Conservation (phyloP, 2,888 invertebrate genomes). For the Galerucella calmariensis region DNA sequence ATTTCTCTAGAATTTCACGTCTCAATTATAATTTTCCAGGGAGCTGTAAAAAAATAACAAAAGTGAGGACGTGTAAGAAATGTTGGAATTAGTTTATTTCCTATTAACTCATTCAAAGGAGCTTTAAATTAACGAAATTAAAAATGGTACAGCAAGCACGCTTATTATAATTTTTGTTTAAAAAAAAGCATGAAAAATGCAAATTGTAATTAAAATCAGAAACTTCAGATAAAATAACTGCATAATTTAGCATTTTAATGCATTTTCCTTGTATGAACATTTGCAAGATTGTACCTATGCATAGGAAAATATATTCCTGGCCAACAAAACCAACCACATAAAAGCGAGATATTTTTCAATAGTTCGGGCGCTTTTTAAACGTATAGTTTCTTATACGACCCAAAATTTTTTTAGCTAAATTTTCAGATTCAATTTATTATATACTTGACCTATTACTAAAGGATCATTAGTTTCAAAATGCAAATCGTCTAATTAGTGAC, state of each 20-base stretch:
- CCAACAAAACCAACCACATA: conserved; percentile 13
- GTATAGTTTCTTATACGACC: too few relatives aligned
- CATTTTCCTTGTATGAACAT: conserved; percentile 36
- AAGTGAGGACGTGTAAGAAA: conserved; percentile 26
- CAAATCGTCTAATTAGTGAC: too few relatives aligned
- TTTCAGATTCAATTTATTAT: too few relatives aligned
- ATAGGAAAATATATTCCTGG: conserved; percentile 29
- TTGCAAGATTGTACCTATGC: conserved; percentile 37
- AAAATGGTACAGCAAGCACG: conserved; percentile 25
- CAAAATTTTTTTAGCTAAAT: too few relatives aligned
- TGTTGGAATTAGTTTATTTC: conserved; percentile 29
- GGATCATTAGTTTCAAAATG: too few relatives aligned
- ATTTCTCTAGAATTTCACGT: conserved; percentile 12
- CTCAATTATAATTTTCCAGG: conserved; percentile 18
- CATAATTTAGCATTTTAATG: conserved; percentile 39
- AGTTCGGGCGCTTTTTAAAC: not conserved
- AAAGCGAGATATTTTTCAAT: not conserved
- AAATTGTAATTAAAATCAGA: conserved; percentile 27
- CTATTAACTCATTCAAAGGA: conserved; percentile 21
- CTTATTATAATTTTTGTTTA: conserved; percentile 24
- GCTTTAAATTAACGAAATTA: conserved; percentile 33
- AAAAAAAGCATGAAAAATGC: conserved; percentile 27
- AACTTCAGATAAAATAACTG: conserved; percentile 34
- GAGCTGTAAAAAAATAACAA: conserved; percentile 18
- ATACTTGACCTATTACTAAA: too few relatives aligned